Evolutionary conservation across 2,797 vertebrate species (phyloP).

Genomic region (Mormyrops boulengeri): DNA sequence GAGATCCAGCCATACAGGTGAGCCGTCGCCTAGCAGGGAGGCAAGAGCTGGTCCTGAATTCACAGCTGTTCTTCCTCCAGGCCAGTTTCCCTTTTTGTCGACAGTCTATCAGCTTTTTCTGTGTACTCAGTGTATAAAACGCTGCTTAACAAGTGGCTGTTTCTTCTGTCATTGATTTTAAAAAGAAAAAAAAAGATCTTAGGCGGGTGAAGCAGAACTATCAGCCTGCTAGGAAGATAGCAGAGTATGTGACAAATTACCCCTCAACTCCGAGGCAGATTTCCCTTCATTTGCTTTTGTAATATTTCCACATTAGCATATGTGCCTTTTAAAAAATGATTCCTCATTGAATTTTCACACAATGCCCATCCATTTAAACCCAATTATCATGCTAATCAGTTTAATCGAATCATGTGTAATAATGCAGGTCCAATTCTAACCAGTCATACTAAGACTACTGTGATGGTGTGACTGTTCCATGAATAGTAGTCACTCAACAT

Average conservation of each 20-base stretch:
- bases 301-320: constrained; percentile 4
- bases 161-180: background rate
- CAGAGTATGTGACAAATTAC: background rate
- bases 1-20: background rate
- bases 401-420: background rate
- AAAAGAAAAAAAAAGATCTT: background rate
- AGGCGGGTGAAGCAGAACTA: background rate
- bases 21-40: background rate
- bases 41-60: background rate
- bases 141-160: background rate
- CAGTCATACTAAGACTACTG: background rate
- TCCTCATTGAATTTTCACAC: background rate
- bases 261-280: background rate
- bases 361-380: background rate
- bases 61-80: background rate
- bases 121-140: background rate
- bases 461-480: background rate
- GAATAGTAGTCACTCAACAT: background rate
- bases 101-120: background rate
- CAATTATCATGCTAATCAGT: background rate
- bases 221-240: background rate
- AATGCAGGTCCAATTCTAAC: background rate
- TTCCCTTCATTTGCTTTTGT: background rate
- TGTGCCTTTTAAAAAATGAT: background rate
- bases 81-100: background rate